Evolutionary conservation across 2,888 invertebrate genomes (phyloP).

Genomic region (Ctena decussata): DNA sequence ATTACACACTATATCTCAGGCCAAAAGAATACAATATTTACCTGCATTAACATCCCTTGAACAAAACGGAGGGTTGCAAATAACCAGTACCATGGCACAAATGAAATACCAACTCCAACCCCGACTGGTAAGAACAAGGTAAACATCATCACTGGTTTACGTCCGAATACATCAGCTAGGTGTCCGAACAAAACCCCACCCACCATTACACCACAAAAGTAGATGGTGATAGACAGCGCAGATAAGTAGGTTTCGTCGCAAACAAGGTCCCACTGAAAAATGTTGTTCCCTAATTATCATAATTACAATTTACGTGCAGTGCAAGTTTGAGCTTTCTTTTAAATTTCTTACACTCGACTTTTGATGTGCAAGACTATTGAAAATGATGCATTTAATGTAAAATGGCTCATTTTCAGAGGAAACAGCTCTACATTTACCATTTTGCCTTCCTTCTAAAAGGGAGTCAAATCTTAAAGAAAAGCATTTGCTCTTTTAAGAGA

Average conservation of each 20-base stretch:
- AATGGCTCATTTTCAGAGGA: too few species aligned
- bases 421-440: too few species aligned
- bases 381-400: too few species aligned
- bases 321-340: too few species aligned
- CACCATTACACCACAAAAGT: conserved; percentile 80
- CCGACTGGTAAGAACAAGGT: conserved; percentile 71
- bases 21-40: too few species aligned
- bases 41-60: conserved; percentile 74
- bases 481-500: too few species aligned
- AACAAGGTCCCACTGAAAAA: conserved; percentile 79
- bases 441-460: too few species aligned
- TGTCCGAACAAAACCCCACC: conserved; percentile 79
- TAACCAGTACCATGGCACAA: conserved; percentile 66
- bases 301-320: too few species aligned
- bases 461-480: too few species aligned
- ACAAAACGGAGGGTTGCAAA: conserved; percentile 75
- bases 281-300: too few species aligned
- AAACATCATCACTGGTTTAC: conserved; percentile 74
- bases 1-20: not conserved
- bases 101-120: conserved; percentile 69
- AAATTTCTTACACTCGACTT: too few species aligned
- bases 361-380: too few species aligned
- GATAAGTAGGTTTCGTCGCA: conserved; percentile 69
- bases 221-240: conserved; percentile 77
- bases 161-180: conserved; percentile 76